Evolutionary conservation across 2,113 vertebrate species (phyloP), one percentile per base, ranked within the genome.

Genomic region (Charina bottae): DNA sequence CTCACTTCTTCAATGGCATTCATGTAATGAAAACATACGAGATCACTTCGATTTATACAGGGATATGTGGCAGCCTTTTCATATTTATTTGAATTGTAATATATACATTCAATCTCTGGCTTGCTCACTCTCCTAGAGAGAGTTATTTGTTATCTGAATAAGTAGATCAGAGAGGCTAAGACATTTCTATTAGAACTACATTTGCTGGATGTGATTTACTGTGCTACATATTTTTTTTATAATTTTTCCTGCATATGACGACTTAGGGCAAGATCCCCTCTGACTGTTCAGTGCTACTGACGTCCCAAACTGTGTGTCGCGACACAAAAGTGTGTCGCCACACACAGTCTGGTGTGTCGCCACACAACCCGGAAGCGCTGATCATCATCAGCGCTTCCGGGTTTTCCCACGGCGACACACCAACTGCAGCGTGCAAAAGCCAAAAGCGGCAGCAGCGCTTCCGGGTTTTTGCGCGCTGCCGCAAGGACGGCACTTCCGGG

Each of bases 141-240:
- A 68, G 90, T 55, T 84, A 85, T 89, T 93, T 89, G 86, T 93
- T 93, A 93, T 93, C 90, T 68, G 92, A 93, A 68, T 93, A 89
- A 93, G 92, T 42, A 89, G 78, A 89, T 85, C 86, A 89, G 90
- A 90, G 72, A 59, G 64, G 68, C 56, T 88, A 64, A 90, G 89
- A 84, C 58, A 46, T 90, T 93, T 91, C 92, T 85, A 89, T 91
- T 89, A 89, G 92, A 89, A 85, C 60, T 64, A 33, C 78, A 89
- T 85, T 58, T 23, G 17, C 21, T 58, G 78, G 21, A 5, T 85
- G 23, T 85, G 90, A 91, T 88, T 93, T 68, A 85, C 92, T 59
- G 33, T 19, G 8, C 26, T 89, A 42, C 1, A 1, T 72, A 19
- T 2, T 49, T 53, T 53, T 62, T 62, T 64, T 54, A 55, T 55